Percentiles rank a stretch among this genome's conserved stretches.
Conservation (phyloP, 2,888 invertebrate genomes). For the Aphodius granarius region DNA sequence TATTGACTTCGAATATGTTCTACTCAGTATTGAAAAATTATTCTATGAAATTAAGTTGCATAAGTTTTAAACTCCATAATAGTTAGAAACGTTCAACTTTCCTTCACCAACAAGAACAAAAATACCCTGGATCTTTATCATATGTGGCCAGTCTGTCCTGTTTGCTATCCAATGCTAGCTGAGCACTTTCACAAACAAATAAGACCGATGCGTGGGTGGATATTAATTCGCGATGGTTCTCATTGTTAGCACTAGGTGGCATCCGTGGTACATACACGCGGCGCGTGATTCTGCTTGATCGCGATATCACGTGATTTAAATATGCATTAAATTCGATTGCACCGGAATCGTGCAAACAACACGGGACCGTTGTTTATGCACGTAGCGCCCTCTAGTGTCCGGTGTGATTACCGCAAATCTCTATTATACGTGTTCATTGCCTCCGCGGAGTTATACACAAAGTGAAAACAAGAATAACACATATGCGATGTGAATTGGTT, state of each 20-base stretch:
- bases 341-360: not conserved
- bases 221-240: not conserved
- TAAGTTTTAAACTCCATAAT: not conserved
- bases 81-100: not conserved
- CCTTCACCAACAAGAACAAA: not conserved
- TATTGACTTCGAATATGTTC: no score
- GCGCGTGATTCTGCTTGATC: not conserved
- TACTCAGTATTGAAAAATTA: not conserved
- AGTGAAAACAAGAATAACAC: no score
- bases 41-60: not conserved
- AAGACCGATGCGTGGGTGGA: not conserved
- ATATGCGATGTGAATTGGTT: not conserved
- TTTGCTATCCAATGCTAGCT: not conserved
- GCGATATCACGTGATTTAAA: not conserved
- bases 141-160: not conserved
- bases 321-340: not conserved
- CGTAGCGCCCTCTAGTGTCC: not conserved
- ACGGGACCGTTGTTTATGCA: not conserved
- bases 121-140: not conserved
- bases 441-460: not conserved
- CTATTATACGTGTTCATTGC: not conserved
- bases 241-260: not conserved
- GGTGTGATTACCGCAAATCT: not conserved
- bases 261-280: not conserved
- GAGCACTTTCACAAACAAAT: not conserved